phyloP scores from a whole-genome alignment of 2,797 vertebrate species.

The Cryptoprocta ferox region DNA sequence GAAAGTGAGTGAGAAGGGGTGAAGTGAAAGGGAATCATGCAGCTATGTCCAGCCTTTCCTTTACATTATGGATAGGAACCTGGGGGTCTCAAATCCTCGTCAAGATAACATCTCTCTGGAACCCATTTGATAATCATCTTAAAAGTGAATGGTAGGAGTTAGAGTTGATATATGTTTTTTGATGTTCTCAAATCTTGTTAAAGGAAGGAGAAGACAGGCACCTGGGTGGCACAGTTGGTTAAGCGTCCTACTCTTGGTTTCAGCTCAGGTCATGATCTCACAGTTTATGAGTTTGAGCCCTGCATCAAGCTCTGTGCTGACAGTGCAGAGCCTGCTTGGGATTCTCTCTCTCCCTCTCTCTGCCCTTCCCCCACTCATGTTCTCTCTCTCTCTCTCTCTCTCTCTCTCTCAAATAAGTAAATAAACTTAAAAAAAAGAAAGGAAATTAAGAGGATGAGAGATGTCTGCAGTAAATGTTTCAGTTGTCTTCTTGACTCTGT shows the following conservation, averaged over 20 bases:
- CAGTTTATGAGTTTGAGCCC: no score
- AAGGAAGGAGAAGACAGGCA: not conserved
- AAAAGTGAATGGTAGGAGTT: not conserved
- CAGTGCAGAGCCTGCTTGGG: no score
- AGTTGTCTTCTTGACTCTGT: not conserved
- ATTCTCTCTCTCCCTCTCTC: no score
- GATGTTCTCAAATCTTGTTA: not conserved
- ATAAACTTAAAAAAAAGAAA: not conserved
- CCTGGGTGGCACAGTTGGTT: no score
- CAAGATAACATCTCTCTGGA: not conserved
- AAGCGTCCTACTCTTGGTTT: no score
- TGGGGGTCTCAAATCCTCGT: not conserved
- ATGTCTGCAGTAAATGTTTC: not conserved
- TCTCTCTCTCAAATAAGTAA: no score
- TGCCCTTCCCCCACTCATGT: no score
- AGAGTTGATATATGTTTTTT: not conserved
- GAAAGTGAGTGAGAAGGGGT: not conserved
- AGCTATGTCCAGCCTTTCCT: not conserved
- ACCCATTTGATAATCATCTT: not conserved
- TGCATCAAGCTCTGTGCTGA: no score
- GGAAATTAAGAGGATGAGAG: not conserved
- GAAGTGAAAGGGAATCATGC: not conserved
- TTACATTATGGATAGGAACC: not conserved
- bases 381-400: no score
- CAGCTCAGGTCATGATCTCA: no score